These are phyloP conservation scores for Hofmannophila pseudospretella DNA, from an alignment of 2,888 invertebrate genomes.

Conservation along the genomic window DNA sequence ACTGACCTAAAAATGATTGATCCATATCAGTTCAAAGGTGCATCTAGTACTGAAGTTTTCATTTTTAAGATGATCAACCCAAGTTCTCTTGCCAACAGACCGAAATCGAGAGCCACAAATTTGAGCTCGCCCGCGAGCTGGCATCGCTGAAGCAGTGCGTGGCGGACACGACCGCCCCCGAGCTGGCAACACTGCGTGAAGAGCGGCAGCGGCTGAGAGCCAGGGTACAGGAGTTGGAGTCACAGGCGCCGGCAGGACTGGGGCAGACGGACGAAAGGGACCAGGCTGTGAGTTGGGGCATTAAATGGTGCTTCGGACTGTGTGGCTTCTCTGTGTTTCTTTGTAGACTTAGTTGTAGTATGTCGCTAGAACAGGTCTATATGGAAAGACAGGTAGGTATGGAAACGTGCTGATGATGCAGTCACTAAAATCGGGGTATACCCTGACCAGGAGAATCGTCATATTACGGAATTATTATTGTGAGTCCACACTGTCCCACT, in stretches of 20 bases:
- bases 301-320: constrained; percentile 16
- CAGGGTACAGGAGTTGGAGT: constrained; percentile 16
- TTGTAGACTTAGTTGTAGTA: too few species aligned
- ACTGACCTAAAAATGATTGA: too few species aligned
- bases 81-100: constrained; percentile 36
- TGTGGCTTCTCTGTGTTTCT: neutral
- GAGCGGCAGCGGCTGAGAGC: constrained; percentile 30
- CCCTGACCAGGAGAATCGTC: too few species aligned
- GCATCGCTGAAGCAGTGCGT: constrained; percentile 54
- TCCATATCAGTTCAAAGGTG: too few species aligned
- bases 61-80: too few species aligned
- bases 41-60: too few species aligned
- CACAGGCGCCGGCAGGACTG: neutral
- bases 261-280: constrained; percentile 38
- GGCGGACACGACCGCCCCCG: constrained; percentile 33
- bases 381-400: too few species aligned
- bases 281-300: constrained; percentile 54
- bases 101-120: constrained; percentile 66
- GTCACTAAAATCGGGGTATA: too few species aligned
- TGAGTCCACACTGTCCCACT: too few species aligned
- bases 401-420: too few species aligned
- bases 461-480: too few species aligned
- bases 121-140: constrained; percentile 56
- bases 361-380: too few species aligned
- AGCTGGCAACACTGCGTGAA: constrained; percentile 38